Percentiles rank a stretch among this genome's conserved stretches.
Evolutionary conservation across 2,113 vertebrate species (phyloP).

Genomic region (Cynocephalus volans): DNA sequence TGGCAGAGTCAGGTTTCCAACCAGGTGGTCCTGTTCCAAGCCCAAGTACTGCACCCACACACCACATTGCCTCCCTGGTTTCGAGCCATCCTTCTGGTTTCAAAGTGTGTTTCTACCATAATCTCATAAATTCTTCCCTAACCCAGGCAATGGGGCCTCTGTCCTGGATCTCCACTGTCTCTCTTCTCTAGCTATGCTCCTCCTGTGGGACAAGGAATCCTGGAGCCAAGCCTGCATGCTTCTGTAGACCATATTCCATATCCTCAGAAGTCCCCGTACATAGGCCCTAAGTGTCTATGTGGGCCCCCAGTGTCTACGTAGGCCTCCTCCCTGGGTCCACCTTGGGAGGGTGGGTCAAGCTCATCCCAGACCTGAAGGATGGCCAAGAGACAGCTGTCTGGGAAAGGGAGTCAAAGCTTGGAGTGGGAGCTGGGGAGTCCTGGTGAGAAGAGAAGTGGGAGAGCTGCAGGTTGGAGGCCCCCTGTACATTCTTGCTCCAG

Average conservation of each 20-base stretch:
- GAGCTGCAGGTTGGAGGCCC: background rate
- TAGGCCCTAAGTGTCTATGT: accelerated
- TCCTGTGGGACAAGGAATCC: background rate
- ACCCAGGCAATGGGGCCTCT: background rate
- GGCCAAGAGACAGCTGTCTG: background rate
- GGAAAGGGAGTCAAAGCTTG: background rate
- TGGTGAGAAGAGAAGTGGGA: background rate
- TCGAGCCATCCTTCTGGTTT: background rate
- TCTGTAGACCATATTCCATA: background rate
- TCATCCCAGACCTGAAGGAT: background rate
- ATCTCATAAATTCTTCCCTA: background rate
- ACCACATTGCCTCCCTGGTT: background rate
- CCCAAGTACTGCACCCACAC: no score
- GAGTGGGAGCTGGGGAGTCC: background rate
- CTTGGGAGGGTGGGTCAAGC: background rate
- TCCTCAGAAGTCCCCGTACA: background rate
- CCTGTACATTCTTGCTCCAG: accelerated
- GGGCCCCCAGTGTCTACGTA: background rate
- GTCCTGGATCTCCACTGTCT: no score
- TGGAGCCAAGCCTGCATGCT: background rate
- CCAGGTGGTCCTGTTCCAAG: background rate
- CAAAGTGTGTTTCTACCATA: background rate
- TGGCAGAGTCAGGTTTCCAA: background rate
- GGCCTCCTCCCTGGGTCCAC: background rate
- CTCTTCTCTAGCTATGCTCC: background rate